Conservation (phyloP, 1,140 invertebrate species). For the Sycobia sp. region DNA sequence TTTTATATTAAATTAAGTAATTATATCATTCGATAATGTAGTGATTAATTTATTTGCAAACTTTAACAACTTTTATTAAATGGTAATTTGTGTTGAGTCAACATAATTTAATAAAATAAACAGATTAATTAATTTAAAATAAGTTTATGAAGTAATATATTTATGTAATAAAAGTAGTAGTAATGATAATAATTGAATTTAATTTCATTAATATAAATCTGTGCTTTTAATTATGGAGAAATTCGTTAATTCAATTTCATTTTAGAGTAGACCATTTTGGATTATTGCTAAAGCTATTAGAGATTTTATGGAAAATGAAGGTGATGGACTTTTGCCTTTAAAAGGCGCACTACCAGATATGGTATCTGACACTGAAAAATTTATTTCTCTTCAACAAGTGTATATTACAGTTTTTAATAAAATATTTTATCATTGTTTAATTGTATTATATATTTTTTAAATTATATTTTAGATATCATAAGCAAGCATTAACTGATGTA, state of each 20-base stretch:
- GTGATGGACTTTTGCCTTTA: constrained; percentile 81
- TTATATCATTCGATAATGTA: neutral
- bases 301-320: constrained; percentile 88
- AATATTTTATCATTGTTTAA: neutral
- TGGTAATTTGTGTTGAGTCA: neutral
- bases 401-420: constrained; percentile 51
- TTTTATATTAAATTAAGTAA: neutral
- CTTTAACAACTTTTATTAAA: constrained; percentile 3
- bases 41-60: no score
- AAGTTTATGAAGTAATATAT: no score
- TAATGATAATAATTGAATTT: no score
- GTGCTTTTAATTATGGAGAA: no score
- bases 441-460: neutral
- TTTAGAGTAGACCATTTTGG: constrained; percentile 86
- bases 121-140: no score
- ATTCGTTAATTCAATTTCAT: no score
- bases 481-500: constrained; percentile 81
- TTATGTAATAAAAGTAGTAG: no score
- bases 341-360: constrained; percentile 95
- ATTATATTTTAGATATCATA: constrained; percentile 68
- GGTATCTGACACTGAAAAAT: constrained; percentile 93
- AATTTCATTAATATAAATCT: no score
- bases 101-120: no score
- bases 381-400: constrained; percentile 89
- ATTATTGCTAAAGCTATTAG: constrained; percentile 88